phyloP scores from a whole-genome alignment of 1,140 invertebrate species.

The Andrena cerasifolii region DNA sequence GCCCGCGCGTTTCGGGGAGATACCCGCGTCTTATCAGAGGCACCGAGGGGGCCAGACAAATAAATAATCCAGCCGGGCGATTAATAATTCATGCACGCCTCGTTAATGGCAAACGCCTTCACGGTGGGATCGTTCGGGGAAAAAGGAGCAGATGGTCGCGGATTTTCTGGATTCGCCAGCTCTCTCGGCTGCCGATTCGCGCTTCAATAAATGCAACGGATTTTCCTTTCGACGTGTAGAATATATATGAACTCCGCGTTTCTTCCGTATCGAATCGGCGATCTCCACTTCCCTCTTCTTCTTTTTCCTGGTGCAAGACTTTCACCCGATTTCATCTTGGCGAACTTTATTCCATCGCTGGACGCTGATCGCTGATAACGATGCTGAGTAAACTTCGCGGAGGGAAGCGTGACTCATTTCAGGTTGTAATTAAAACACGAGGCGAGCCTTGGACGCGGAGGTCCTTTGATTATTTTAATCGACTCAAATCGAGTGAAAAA shows the following conservation, averaged over 20 bases:
- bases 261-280: conserved; percentile 1
- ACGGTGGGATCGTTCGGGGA: not conserved
- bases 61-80: conserved; percentile 15
- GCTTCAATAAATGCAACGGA: not conserved
- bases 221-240: not conserved
- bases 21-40: not conserved
- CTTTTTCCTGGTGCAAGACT: not conserved
- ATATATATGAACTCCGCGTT: not conserved
- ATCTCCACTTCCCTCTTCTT: conserved; percentile 23
- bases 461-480: too few relatives aligned
- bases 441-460: too few relatives aligned
- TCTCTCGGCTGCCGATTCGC: not conserved
- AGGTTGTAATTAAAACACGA: too few relatives aligned
- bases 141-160: too few relatives aligned
- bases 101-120: not conserved
- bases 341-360: not conserved
- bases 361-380: conserved; percentile 10
- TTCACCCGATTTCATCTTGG: conserved; percentile 40
- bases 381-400: too few relatives aligned
- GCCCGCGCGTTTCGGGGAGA: not conserved
- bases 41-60: not conserved
- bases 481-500: too few relatives aligned
- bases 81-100: conserved; percentile 23
- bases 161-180: too few relatives aligned
- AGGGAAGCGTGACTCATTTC: too few relatives aligned